Conservation (phyloP, 2,888 invertebrate species). For the Hypercompe scribonia region DNA sequence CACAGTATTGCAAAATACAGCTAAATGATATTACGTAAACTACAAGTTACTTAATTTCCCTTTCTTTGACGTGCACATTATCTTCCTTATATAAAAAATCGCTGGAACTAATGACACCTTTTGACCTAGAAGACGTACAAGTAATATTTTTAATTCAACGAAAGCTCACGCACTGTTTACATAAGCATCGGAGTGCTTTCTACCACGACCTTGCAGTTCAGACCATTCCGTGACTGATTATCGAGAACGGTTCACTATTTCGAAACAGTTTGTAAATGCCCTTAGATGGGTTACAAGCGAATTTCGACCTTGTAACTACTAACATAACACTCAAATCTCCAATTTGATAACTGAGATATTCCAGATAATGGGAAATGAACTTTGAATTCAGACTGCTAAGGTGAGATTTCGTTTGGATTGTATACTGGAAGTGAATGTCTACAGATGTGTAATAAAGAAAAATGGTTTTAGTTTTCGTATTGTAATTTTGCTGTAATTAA, state of each 20-base stretch:
- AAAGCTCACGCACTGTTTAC: conserved; percentile 48
- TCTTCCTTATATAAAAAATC: not conserved
- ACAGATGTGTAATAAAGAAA: conserved; percentile 48
- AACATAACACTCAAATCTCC: conserved; percentile 44
- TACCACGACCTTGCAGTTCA: conserved; percentile 60
- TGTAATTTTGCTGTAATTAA: conserved; percentile 46
- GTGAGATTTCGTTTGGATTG: conserved; percentile 27
- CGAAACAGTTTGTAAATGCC: conserved; percentile 50
- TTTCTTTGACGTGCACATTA: not conserved
- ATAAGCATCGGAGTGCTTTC: conserved; percentile 58
- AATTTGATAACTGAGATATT: conserved; percentile 15
- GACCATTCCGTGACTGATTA: conserved; percentile 56
- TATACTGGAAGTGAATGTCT: conserved; percentile 54
- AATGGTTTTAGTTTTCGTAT: conserved; percentile 52
- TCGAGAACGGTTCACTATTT: conserved; percentile 40
- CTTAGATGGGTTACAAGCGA: conserved; percentile 49
- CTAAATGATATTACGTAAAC: not conserved
- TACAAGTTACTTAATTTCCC: not conserved
- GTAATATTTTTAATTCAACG: conserved; percentile 26
- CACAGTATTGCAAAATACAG: not conserved
- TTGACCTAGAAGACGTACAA: conserved; percentile 2
- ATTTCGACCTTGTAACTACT: conserved; percentile 50
- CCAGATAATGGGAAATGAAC: conserved; percentile 26
- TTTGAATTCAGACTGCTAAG: conserved; percentile 26
- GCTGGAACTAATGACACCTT: conserved; percentile 1